Percentiles rank a stretch among this genome's conserved stretches.
phyloP scores from a whole-genome alignment of 92 coral and sea anemone species.

The Actinostola sp. region DNA sequence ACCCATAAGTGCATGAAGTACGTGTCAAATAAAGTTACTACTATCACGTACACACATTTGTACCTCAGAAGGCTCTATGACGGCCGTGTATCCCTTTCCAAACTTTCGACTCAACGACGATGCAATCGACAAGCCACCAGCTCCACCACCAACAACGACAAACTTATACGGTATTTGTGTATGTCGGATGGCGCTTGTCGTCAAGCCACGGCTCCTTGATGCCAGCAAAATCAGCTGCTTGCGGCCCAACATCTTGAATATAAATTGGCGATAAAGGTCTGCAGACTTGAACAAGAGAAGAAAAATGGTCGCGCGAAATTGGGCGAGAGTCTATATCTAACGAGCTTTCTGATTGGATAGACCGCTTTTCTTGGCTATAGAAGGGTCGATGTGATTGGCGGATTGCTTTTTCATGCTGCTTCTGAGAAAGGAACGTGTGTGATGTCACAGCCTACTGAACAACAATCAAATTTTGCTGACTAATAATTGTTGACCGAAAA shows the following conservation, averaged over 20 bases:
- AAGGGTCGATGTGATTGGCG: neutral
- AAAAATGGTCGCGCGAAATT: too few species aligned
- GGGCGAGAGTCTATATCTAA: neutral
- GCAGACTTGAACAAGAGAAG: too few species aligned
- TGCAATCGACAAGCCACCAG: constrained; percentile 85
- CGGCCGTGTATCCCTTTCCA: constrained; percentile 78
- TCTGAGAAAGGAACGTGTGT: neutral
- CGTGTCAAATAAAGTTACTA: neutral
- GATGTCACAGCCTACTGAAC: neutral
- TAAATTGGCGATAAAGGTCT: neutral
- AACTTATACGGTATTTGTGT: constrained; percentile 64
- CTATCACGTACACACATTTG: neutral
- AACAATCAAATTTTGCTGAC: constrained; percentile 1
- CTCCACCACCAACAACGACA: constrained; percentile 97
- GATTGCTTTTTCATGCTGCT: neutral
- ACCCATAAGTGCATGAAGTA: neutral
- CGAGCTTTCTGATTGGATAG: neutral
- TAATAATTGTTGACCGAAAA: too few species aligned
- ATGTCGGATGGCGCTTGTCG: constrained; percentile 52
- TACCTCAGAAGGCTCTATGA: constrained; percentile 96
- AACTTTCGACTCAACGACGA: constrained; percentile 76
- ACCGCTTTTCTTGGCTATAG: neutral
- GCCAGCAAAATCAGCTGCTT: constrained; percentile 28
- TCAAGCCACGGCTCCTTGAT: constrained; percentile 52
- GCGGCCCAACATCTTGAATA: constrained; percentile 21